A percentile compares a stretch with the other conserved stretches of the same genome.
Conservation (phyloP, 2,797 vertebrate species). For the Lacerta agilis region DNA sequence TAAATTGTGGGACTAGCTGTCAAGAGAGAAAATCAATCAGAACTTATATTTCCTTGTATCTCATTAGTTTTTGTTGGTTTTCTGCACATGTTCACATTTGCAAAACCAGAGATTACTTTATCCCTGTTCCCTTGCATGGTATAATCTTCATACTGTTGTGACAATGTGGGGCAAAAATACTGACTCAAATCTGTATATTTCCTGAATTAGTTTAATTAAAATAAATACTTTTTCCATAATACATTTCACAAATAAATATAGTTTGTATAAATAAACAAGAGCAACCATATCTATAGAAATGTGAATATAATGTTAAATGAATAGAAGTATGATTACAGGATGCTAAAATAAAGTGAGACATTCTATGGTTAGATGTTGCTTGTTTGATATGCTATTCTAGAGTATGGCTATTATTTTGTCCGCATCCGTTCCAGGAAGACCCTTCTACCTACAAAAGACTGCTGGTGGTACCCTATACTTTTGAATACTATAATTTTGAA, state of each 20-base stretch:
- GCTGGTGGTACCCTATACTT: neutral
- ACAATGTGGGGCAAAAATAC: neutral
- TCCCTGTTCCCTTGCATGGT: neutral
- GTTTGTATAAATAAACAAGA: slow-evolving; percentile 48
- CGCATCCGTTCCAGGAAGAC: neutral
- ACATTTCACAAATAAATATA: slow-evolving; percentile 30
- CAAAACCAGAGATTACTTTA: neutral
- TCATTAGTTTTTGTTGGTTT: neutral
- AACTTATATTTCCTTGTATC: neutral
- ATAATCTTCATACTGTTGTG: neutral
- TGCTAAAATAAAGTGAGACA: slow-evolving; percentile 22
- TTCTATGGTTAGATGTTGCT: neutral
- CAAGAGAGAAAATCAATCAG: neutral
- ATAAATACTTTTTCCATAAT: slow-evolving; percentile 25
- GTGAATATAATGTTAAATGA: slow-evolving; percentile 39
- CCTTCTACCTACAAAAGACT: neutral
- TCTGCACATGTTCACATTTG: neutral
- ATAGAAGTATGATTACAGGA: slow-evolving; percentile 4
- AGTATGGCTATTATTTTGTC: neutral
- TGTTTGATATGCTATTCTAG: neutral
- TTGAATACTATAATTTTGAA: neutral
- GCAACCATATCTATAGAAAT: slow-evolving; percentile 45
- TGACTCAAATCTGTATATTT: neutral
- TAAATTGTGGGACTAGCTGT: neutral
- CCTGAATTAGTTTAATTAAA: slow-evolving; percentile 46